Percentiles rank a stretch among this genome's conserved stretches.
These are phyloP conservation scores for Felis chaus DNA, from an alignment of 2,113 vertebrate species.

Conservation along the genomic window DNA sequence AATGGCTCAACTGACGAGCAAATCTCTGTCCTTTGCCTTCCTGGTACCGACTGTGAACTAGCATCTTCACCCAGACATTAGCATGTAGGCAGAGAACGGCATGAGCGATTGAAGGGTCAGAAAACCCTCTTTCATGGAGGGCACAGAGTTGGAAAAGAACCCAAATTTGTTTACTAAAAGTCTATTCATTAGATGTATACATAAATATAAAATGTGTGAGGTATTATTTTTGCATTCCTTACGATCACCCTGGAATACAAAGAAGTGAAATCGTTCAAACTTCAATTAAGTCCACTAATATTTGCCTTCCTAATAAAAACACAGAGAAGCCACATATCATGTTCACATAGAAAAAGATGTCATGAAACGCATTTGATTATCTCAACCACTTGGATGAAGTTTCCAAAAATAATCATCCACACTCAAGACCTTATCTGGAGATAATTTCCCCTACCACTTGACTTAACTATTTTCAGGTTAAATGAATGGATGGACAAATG, in stretches of 20 bases:
- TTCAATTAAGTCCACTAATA: neutral
- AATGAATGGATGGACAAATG: conserved; percentile 51
- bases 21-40: neutral
- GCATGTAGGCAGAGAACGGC: neutral
- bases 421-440: neutral
- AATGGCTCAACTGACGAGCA: neutral
- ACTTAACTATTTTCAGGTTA: conserved; percentile 44
- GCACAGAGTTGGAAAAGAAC: neutral
- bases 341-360: neutral
- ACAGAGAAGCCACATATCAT: neutral
- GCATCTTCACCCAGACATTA: neutral
- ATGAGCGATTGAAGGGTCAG: neutral
- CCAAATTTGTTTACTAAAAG: neutral
- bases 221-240: neutral
- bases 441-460: neutral
- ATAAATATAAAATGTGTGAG: neutral
- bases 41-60: neutral
- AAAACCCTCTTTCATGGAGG: neutral
- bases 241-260: neutral
- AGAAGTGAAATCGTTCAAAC: conserved; percentile 10
- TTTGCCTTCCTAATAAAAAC: neutral
- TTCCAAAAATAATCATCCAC: conserved; percentile 26
- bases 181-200: neutral
- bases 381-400: neutral
- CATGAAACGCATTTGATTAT: conserved; percentile 20